phyloP scores from a whole-genome alignment of 2,888 invertebrate genomes.

The Chrysolina oricalcia region DNA sequence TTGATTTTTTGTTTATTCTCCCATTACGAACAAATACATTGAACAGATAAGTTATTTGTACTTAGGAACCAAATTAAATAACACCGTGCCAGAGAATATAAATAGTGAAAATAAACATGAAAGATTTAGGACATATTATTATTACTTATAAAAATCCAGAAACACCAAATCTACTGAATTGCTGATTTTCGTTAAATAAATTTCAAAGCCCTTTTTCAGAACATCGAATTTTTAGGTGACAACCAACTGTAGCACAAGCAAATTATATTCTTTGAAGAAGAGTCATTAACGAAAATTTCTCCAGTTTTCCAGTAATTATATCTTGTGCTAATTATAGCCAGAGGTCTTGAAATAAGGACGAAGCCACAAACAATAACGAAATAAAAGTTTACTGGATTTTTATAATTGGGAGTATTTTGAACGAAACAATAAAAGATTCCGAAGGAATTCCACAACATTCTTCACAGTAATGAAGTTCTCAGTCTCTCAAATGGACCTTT shows the following conservation, averaged over 20 bases:
- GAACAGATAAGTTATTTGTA: too few species aligned
- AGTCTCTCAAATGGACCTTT: neutral
- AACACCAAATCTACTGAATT: too few species aligned
- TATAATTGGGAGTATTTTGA: slow-evolving; percentile 32
- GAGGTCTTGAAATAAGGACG: slow-evolving; percentile 61
- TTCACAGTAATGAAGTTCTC: neutral
- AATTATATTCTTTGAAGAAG: neutral
- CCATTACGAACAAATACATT: too few species aligned
- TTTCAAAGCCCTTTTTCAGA: neutral
- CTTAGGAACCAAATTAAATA: too few species aligned
- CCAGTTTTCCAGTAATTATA: slow-evolving; percentile 7
- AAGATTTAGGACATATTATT: too few species aligned
- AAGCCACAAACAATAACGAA: slow-evolving; percentile 40
- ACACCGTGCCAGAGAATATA: too few species aligned
- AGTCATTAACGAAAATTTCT: neutral
- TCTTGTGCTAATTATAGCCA: slow-evolving; percentile 62
- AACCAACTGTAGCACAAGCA: neutral
- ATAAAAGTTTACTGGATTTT: slow-evolving; percentile 41
- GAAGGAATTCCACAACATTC: neutral
- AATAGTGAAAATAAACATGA: too few species aligned
- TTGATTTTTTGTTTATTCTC: too few species aligned
- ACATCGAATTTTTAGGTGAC: neutral
- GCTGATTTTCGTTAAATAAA: neutral
- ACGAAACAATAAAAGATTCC: slow-evolving; percentile 19
- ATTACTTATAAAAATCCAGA: too few species aligned